Percentiles rank a stretch among this genome's conserved stretches.
Evolutionary conservation across 2,888 invertebrate genomes (phyloP).

Genomic region (Hanleya hanleyi): DNA sequence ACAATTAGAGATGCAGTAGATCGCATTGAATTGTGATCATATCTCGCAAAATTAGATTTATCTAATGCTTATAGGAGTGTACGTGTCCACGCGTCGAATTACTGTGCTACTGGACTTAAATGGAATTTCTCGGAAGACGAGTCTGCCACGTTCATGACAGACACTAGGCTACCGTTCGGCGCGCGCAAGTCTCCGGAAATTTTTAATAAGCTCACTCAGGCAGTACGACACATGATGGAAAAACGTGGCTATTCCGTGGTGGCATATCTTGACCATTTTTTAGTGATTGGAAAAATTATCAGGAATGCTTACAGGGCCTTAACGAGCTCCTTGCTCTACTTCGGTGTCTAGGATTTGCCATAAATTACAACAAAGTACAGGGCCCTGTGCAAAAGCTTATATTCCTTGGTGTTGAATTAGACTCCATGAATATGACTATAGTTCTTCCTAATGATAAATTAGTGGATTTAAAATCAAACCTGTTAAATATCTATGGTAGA

Average conservation of each 20-base stretch:
- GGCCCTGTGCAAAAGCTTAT: background rate
- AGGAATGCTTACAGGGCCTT: background rate
- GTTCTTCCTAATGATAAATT: background rate
- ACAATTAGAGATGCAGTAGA: too few species aligned
- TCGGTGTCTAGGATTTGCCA: background rate
- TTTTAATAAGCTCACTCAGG: too few species aligned
- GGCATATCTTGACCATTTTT: too few species aligned
- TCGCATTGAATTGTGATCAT: background rate
- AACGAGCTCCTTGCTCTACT: background rate
- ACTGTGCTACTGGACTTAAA: background rate
- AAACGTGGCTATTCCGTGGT: background rate
- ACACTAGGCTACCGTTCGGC: background rate
- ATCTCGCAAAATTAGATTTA: background rate
- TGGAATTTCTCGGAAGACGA: background rate
- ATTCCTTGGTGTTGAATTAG: background rate
- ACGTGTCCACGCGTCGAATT: background rate
- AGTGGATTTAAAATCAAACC: too few species aligned
- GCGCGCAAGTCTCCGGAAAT: background rate
- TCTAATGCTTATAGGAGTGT: background rate
- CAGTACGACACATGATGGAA: background rate
- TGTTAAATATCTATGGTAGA: too few species aligned
- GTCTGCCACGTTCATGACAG: background rate
- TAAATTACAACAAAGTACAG: background rate
- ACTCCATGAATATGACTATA: background rate
- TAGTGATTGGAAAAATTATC: background rate